Percentiles rank a stretch among this genome's conserved stretches.
phyloP scores from a whole-genome alignment of 2,113 vertebrate genomes.

The Cygnus buccinator region DNA sequence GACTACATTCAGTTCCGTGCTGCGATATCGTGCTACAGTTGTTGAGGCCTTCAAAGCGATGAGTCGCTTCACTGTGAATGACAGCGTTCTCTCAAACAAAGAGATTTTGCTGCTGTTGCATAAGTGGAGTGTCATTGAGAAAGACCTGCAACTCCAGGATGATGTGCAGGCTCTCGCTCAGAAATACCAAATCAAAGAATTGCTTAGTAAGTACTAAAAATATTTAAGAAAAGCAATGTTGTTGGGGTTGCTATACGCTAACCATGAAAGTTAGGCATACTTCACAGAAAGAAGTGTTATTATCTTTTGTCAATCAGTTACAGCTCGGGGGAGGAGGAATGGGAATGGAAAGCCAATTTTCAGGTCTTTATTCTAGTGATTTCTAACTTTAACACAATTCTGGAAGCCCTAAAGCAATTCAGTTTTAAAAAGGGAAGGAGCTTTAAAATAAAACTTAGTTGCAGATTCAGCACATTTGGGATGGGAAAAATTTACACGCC shows the following conservation, averaged over 20 bases:
- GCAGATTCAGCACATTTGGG: neutral
- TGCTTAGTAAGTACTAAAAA: conserved; percentile 82
- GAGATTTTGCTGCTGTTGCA: conserved; percentile 83
- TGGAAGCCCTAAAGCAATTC: neutral
- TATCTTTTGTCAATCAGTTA: neutral
- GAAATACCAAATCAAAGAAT: conserved; percentile 77
- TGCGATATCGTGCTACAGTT: conserved; percentile 79
- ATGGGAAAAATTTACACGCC: neutral
- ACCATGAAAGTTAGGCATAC: neutral
- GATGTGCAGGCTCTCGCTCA: conserved; percentile 77
- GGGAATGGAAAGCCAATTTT: neutral
- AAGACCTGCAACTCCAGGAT: conserved; percentile 72
- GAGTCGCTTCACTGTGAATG: conserved; percentile 71
- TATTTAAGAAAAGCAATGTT: neutral
- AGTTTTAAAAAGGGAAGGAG: neutral
- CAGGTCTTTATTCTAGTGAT: neutral
- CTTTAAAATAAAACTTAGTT: neutral
- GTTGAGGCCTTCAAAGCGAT: conserved; percentile 68
- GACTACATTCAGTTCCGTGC: conserved; percentile 78
- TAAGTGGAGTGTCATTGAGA: conserved; percentile 82
- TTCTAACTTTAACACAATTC: neutral
- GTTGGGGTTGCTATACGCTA: neutral
- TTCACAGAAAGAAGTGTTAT: neutral
- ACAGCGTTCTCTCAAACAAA: conserved; percentile 75
- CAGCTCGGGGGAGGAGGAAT: neutral